Conservation (phyloP, 2,888 invertebrate species). For the Andricus curvator region DNA sequence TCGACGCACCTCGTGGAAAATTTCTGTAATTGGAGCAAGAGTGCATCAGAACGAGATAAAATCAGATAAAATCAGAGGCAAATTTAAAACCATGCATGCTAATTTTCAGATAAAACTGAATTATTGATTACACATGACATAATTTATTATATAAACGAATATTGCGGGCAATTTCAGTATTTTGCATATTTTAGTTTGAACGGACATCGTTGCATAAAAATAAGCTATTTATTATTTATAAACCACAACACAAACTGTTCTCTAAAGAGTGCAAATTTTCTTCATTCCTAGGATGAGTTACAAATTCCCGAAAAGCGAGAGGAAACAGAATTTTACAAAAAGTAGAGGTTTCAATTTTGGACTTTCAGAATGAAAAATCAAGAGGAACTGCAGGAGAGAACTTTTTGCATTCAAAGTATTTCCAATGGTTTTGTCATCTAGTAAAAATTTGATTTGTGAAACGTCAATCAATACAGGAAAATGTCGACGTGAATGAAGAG, state of each 20-base stretch:
- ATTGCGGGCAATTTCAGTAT: background rate
- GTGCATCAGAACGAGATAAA: constrained; percentile 17
- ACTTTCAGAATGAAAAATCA: background rate
- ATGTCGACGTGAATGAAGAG: background rate
- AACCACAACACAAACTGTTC: no score
- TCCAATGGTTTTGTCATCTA: background rate
- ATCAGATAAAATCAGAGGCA: constrained; percentile 17
- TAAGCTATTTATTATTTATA: background rate
- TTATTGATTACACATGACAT: background rate
- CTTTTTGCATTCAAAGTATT: background rate
- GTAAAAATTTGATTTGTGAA: constrained; percentile 18
- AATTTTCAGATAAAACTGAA: constrained; percentile 1
- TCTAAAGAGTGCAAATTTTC: no score
- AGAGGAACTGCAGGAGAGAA: background rate
- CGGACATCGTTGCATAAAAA: background rate
- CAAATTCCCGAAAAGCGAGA: background rate
- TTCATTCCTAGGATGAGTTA: no score
- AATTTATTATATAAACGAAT: background rate
- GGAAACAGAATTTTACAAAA: background rate
- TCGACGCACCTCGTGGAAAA: constrained; percentile 7
- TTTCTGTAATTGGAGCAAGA: constrained; percentile 12
- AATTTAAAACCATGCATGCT: background rate
- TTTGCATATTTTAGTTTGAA: background rate
- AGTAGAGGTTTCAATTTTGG: background rate
- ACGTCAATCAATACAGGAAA: background rate